A percentile compares a stretch with the other conserved stretches of the same genome.
These are phyloP conservation scores for Erpobdella octoculata DNA, from an alignment of 2,888 invertebrate genomes.

Conservation along the genomic window DNA sequence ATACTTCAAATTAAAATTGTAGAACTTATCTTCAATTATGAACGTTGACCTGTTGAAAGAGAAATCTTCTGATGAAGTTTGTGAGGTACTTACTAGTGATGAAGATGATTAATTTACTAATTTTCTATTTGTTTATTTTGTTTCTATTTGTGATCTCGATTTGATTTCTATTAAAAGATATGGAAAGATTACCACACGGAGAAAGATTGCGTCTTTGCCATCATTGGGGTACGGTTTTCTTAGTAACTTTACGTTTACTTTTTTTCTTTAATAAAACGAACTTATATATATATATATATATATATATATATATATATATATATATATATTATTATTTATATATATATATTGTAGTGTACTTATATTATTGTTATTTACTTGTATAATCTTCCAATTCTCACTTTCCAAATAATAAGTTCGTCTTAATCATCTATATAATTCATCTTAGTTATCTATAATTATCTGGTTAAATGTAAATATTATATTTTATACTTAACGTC, in stretches of 20 bases:
- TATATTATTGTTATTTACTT: too few species aligned
- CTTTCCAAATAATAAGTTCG: neutral
- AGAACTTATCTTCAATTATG: slow-evolving; percentile 45
- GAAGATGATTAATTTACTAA: neutral
- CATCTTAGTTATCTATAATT: neutral
- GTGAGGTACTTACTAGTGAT: slow-evolving; percentile 39
- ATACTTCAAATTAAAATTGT: slow-evolving; percentile 29
- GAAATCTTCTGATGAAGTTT: slow-evolving; percentile 44
- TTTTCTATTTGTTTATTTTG: neutral
- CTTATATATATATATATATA: neutral
- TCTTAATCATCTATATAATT: neutral
- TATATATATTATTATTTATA: neutral
- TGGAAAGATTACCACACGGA: slow-evolving; percentile 46
- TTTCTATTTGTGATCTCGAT: neutral
- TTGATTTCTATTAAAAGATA: slow-evolving; percentile 41
- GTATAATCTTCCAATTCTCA: too few species aligned
- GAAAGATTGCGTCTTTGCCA: slow-evolving; percentile 47
- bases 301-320: slow-evolving; percentile 15
- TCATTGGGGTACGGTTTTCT: slow-evolving; percentile 42
- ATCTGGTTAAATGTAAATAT: slow-evolving; percentile 14
- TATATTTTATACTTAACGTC: neutral
- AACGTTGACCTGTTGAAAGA: slow-evolving; percentile 46
- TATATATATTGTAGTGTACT: too few species aligned
- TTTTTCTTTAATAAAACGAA: neutral
- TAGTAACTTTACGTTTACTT: neutral